Evolutionary conservation across 1,140 invertebrate species (phyloP).

Genomic region (Vollenhovia emeryi): DNA sequence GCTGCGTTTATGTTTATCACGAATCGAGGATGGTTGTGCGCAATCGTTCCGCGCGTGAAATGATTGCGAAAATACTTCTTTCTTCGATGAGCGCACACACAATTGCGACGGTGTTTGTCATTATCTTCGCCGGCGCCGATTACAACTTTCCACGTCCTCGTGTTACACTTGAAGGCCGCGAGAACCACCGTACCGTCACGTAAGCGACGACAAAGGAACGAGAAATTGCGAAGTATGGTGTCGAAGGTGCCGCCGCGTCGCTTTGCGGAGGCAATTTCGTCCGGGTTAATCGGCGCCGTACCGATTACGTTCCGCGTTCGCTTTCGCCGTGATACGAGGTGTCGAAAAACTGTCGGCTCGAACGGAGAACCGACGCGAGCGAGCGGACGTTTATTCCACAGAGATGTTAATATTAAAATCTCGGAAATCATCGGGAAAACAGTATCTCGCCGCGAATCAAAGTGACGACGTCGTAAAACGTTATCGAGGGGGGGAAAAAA

Average conservation of each 20-base stretch:
- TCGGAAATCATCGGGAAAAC: not conserved
- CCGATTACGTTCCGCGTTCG: not conserved
- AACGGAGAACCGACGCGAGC: no score
- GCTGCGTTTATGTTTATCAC: not conserved
- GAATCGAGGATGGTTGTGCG: not conserved
- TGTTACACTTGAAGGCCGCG: constrained; percentile 23
- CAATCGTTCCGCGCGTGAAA: not conserved
- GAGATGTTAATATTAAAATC: not conserved
- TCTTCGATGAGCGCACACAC: no score
- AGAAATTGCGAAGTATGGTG: constrained; percentile 23
- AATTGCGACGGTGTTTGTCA: not conserved
- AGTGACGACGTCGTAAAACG: not conserved
- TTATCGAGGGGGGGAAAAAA: not conserved
- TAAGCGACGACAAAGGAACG: constrained; percentile 44
- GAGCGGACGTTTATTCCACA: not conserved
- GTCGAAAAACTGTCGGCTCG: not conserved
- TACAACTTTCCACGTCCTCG: constrained; percentile 20
- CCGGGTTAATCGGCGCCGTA: constrained; percentile 15
- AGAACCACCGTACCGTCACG: not conserved
- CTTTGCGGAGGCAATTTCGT: constrained; percentile 41
- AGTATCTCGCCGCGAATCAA: not conserved
- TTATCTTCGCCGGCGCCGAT: constrained; percentile 12
- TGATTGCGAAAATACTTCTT: not conserved
- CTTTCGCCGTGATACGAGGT: constrained; percentile 37
- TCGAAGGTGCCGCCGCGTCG: constrained; percentile 9